Evolutionary conservation across 2,797 vertebrate species (phyloP).

Genomic region (Coracias cyanogaster): DNA sequence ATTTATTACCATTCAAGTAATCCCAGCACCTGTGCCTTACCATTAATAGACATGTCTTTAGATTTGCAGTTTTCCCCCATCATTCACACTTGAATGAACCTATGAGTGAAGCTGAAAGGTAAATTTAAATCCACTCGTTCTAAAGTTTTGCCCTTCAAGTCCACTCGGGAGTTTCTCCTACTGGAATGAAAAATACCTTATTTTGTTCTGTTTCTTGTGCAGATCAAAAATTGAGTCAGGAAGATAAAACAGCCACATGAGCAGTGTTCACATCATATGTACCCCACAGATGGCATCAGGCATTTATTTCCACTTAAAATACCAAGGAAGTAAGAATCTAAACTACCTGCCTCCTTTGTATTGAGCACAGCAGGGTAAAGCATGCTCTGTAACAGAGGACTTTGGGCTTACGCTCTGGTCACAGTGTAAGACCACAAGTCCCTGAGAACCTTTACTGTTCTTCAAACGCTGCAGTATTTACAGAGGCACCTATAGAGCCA

Average conservation of each 20-base stretch:
- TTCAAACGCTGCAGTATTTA: background rate
- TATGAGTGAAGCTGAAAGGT: conserved; percentile 6
- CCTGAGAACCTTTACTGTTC: background rate
- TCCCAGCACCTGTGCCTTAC: conserved; percentile 52
- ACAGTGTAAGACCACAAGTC: background rate
- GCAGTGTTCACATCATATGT: background rate
- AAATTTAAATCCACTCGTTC: conserved; percentile 20
- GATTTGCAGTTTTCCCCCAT: background rate
- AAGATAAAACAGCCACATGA: background rate
- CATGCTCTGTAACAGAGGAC: fast-evolving
- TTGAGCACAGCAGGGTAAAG: background rate
- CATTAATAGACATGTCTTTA: conserved; percentile 35
- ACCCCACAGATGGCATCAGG: background rate
- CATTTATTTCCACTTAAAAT: background rate
- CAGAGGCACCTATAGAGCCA: background rate
- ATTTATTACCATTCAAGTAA: conserved; percentile 61
- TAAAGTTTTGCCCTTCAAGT: conserved; percentile 7
- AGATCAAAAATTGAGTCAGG: background rate
- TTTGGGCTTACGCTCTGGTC: background rate
- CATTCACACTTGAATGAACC: conserved; percentile 34
- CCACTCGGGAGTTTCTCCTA: background rate
- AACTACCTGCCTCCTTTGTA: background rate
- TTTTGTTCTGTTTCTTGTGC: background rate
- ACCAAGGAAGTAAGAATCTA: background rate
- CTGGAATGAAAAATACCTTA: background rate